These are phyloP conservation scores for Formica aserva DNA, from an alignment of 2,888 invertebrate genomes.

Conservation along the genomic window DNA sequence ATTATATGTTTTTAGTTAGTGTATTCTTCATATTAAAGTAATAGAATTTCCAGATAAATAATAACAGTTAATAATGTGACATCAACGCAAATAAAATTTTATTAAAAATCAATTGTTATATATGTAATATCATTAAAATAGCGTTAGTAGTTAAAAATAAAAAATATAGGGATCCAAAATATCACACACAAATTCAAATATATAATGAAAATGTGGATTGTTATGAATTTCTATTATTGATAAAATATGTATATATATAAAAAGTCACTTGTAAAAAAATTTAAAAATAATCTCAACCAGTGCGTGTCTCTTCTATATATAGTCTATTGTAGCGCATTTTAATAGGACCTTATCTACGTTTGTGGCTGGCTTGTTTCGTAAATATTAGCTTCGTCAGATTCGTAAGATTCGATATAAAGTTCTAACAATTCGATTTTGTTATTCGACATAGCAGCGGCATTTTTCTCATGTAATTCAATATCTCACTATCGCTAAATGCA, in stretches of 20 bases:
- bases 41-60: not conserved
- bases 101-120: not conserved
- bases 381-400: conserved; percentile 11
- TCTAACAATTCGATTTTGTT: not conserved
- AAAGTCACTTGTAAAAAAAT: conserved; percentile 23
- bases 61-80: not conserved
- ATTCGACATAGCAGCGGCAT: not conserved
- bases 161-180: not conserved
- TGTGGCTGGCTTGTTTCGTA: not conserved
- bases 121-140: conserved; percentile 6
- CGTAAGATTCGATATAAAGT: not conserved
- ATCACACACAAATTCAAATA: not conserved
- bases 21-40: not conserved
- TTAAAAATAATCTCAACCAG: not conserved
- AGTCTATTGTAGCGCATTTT: conserved; percentile 14
- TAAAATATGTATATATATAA: not conserved
- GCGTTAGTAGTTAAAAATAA: not conserved
- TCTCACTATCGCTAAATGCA: not conserved
- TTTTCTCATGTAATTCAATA: conserved; percentile 1
- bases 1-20: not conserved
- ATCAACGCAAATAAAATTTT: not conserved
- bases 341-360: conserved; percentile 7
- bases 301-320: not conserved
- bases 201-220: not conserved
- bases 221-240: not conserved